phyloP scores from a whole-genome alignment of 2,888 invertebrate species.

The Drosophila meridiana region DNA sequence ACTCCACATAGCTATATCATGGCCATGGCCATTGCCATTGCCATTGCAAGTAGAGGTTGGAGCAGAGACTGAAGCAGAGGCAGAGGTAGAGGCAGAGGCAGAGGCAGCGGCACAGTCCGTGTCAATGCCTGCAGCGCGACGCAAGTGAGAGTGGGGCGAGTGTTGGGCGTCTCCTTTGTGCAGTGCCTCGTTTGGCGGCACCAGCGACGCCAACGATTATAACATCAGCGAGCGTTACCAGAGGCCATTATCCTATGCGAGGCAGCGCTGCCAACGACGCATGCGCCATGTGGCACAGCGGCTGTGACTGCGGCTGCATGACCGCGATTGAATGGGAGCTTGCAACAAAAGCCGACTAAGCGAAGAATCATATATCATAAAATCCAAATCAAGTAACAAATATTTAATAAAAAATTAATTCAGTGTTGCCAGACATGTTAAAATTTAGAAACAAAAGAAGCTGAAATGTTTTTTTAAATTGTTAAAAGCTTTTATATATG shows the following conservation, averaged over 20 bases:
- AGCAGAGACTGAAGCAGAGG: not conserved
- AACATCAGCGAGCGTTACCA: constrained; percentile 57
- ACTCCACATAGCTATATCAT: constrained; percentile 41
- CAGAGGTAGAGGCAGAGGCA: constrained; percentile 15
- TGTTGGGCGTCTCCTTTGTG: constrained; percentile 39
- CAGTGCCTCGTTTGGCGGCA: constrained; percentile 39
- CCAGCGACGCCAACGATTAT: constrained; percentile 55
- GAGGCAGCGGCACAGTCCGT: constrained; percentile 47
- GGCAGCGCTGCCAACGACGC: constrained; percentile 44
- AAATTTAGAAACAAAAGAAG: not conserved
- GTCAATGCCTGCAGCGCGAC: constrained; percentile 63
- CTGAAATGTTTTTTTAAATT: too few relatives aligned
- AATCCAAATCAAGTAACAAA: not conserved
- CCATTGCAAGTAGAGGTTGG: constrained; percentile 3
- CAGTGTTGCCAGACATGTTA: not conserved
- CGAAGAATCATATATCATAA: not conserved
- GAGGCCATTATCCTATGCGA: constrained; percentile 70
- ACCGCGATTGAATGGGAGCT: constrained; percentile 23
- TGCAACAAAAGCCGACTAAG: not conserved
- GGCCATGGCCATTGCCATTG: constrained; percentile 50
- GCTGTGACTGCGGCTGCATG: constrained; percentile 40
- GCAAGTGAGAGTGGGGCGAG: constrained; percentile 51
- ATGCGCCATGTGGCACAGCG: constrained; percentile 46
- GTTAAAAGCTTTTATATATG: not conserved
- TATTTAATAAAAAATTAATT: not conserved